Evolutionary conservation across 2,797 vertebrate species (phyloP).

Genomic region (Pagetopsis macropterus): DNA sequence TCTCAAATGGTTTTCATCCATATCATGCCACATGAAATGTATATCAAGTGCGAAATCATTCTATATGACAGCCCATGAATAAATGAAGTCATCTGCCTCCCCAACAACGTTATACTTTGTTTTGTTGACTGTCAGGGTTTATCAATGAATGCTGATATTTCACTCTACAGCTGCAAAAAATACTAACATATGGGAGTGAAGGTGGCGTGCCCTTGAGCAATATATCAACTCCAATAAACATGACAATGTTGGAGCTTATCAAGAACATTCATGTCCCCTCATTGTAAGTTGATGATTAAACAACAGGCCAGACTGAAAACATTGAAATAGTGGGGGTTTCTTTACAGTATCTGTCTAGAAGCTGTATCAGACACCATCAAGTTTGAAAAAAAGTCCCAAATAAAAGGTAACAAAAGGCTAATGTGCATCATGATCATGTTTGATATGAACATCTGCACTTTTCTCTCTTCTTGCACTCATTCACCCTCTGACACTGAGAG

Average conservation of each 20-base stretch:
- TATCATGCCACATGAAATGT: conserved; percentile 2
- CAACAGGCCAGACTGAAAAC: conserved; percentile 33
- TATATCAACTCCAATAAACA: conserved; percentile 47
- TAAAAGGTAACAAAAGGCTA: conserved; percentile 7
- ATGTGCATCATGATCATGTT: conserved; percentile 38
- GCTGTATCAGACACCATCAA: conserved; percentile 8
- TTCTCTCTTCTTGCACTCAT: conserved; percentile 58
- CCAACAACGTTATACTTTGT: conserved; percentile 2
- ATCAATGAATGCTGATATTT: conserved; percentile 43
- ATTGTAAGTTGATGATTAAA: conserved; percentile 31
- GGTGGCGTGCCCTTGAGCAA: conserved; percentile 56
- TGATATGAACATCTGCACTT: conserved; percentile 62
- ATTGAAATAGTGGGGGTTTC: conserved; percentile 23
- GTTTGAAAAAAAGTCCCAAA: conserved; percentile 3
- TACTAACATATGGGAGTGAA: conserved; percentile 27
- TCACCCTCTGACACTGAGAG: conserved; percentile 60
- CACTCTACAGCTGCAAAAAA: conserved; percentile 22
- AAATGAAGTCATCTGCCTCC: conserved; percentile 10
- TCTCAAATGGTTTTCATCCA: conserved; percentile 4
- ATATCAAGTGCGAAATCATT: conserved; percentile 26
- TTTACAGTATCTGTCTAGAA: conserved; percentile 26
- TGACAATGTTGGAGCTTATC: conserved; percentile 26
- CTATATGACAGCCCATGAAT: neutral
- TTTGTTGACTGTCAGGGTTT: conserved; percentile 49
- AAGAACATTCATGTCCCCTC: conserved; percentile 21